phyloP scores from a whole-genome alignment of 1,140 invertebrate species.

The Drosophila micromelanica region DNA sequence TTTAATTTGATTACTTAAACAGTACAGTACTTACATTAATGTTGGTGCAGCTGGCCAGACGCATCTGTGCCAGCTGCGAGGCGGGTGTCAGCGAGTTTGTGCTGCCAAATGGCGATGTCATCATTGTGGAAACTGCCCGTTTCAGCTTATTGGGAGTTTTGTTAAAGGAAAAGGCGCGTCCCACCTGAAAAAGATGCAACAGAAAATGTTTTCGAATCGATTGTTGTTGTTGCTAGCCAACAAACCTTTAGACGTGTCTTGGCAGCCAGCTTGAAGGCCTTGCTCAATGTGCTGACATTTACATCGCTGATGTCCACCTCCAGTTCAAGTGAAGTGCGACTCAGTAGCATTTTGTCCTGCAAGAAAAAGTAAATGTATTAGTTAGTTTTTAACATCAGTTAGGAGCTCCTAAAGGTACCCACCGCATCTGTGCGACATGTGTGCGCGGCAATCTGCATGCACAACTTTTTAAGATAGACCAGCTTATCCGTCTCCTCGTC shows the following conservation, averaged over 20 bases:
- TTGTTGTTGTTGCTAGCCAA: neutral
- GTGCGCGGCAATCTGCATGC: conserved; percentile 94
- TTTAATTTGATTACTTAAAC: neutral
- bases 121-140: conserved; percentile 96
- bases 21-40: conserved; percentile 89
- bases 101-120: conserved; percentile 93
- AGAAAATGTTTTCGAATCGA: conserved; percentile 6
- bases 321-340: conserved; percentile 89
- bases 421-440: conserved; percentile 93
- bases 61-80: conserved; percentile 91
- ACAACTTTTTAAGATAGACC: conserved; percentile 91
- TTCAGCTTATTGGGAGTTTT: conserved; percentile 97
- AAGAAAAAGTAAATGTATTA: conserved; percentile 8
- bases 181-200: conserved; percentile 85
- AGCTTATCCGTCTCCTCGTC: conserved; percentile 92
- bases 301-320: conserved; percentile 94
- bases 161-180: conserved; percentile 96
- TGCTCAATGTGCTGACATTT: conserved; percentile 92
- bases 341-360: conserved; percentile 85
- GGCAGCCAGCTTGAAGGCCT: conserved; percentile 93
- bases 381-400: neutral
- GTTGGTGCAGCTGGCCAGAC: conserved; percentile 92
- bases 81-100: conserved; percentile 90
- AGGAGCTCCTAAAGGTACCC: conserved; percentile 75
- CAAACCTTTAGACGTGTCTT: conserved; percentile 92